phyloP scores from a whole-genome alignment of 2,797 vertebrate genomes.

The Apogon talboti region DNA sequence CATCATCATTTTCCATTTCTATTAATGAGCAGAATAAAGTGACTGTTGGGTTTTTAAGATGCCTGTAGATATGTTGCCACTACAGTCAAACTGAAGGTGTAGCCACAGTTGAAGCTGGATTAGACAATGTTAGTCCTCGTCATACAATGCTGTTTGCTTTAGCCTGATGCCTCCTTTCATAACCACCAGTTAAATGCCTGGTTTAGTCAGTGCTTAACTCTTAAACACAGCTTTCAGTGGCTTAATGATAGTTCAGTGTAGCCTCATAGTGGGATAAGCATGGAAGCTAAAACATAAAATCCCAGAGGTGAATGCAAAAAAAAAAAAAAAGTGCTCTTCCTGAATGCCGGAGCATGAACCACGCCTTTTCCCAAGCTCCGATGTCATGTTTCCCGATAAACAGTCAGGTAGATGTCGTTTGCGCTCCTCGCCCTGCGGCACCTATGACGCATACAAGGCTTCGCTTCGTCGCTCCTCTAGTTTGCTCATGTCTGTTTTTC shows the following conservation, averaged over 20 bases:
- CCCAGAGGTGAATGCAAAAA: constrained; percentile 4
- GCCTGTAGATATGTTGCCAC: not conserved
- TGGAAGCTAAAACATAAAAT: constrained; percentile 15
- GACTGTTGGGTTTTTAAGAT: too few species aligned
- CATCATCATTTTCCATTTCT: too few species aligned
- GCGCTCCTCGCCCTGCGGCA: constrained; percentile 31
- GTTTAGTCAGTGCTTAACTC: constrained; percentile 16
- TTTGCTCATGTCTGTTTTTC: constrained; percentile 51
- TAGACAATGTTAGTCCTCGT: constrained; percentile 26
- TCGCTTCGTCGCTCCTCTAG: constrained; percentile 13
- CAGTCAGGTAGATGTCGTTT: constrained; percentile 34
- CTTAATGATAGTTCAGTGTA: constrained; percentile 19
- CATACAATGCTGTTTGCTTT: constrained; percentile 12
- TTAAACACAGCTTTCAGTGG: constrained; percentile 30
- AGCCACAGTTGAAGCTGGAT: constrained; percentile 13
- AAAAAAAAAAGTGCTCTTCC: not conserved
- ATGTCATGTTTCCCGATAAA: constrained; percentile 43
- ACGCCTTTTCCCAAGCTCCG: constrained; percentile 36
- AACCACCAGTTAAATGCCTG: constrained; percentile 17
- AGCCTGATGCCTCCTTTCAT: constrained; percentile 17
- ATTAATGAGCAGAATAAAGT: too few species aligned
- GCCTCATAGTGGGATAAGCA: not conserved
- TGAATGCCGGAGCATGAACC: constrained; percentile 19
- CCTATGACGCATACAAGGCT: constrained; percentile 27
- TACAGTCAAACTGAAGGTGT: constrained; percentile 5